Evolutionary conservation across 2,113 vertebrate genomes (phyloP).

Genomic region (Chaetops frenatus): DNA sequence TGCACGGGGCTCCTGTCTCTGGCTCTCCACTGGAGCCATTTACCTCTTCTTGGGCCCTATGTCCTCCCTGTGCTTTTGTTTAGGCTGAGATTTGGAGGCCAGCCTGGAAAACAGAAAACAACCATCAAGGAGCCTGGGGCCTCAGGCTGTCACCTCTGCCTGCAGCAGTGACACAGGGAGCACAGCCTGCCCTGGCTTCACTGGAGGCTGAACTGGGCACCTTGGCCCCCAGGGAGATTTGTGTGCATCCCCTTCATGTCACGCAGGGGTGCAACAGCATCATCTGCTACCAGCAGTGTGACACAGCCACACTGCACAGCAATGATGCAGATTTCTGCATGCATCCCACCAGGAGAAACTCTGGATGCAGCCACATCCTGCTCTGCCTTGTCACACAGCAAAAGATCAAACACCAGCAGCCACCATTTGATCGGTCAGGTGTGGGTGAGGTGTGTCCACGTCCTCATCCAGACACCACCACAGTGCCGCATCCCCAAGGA

Average conservation of each 20-base stretch:
- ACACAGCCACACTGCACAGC: neutral
- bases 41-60: slow-evolving; percentile 80
- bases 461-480: neutral
- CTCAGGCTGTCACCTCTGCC: neutral
- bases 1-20: neutral
- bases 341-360: neutral
- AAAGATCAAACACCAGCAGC: neutral
- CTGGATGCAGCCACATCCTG: neutral
- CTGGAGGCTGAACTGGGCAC: neutral
- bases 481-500: fast-evolving
- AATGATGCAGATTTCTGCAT: neutral
- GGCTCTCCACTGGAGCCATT: slow-evolving; percentile 53
- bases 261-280: neutral
- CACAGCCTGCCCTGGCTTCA: neutral
- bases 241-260: neutral
- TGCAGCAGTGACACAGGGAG: neutral
- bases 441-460: neutral
- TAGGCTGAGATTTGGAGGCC: slow-evolving; percentile 76
- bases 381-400: neutral
- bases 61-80: slow-evolving; percentile 78
- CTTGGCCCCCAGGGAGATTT: neutral
- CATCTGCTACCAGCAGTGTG: neutral
- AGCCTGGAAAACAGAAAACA: slow-evolving; percentile 86
- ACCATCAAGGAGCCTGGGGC: neutral
- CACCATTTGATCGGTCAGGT: neutral